These are phyloP conservation scores for Lithodes maja DNA, from an alignment of 2,888 invertebrate genomes.

Conservation along the genomic window DNA sequence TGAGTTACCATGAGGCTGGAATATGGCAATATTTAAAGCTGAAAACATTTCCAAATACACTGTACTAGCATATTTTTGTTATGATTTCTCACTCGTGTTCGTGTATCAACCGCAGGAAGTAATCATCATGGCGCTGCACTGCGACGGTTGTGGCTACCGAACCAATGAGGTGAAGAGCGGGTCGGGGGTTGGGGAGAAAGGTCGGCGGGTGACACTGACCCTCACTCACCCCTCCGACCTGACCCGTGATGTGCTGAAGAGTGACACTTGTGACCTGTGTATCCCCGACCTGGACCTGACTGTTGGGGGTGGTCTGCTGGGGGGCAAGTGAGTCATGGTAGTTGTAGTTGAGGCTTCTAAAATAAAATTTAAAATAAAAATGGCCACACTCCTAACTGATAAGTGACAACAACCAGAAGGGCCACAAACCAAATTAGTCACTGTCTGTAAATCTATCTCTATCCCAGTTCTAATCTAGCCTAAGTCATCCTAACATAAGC, in stretches of 20 bases:
- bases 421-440: too few relatives aligned
- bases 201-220: slow-evolving; percentile 84
- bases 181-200: slow-evolving; percentile 88
- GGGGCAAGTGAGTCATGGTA: slow-evolving; percentile 78
- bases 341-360: background rate
- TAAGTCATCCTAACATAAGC: too few relatives aligned
- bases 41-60: too few relatives aligned
- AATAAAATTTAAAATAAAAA: background rate
- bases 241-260: slow-evolving; percentile 94
- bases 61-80: too few relatives aligned
- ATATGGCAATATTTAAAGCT: too few relatives aligned
- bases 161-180: slow-evolving; percentile 98
- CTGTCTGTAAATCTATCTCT: background rate
- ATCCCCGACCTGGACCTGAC: slow-evolving; percentile 94
- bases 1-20: too few relatives aligned
- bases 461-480: background rate
- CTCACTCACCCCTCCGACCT: slow-evolving; percentile 84
- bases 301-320: slow-evolving; percentile 88
- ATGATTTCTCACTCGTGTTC: too few relatives aligned
- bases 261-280: slow-evolving; percentile 85
- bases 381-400: background rate
- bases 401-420: too few relatives aligned
- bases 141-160: slow-evolving; percentile 91
- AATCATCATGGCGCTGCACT: slow-evolving; percentile 96
- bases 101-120: slow-evolving; percentile 79